Base-by-base conservation (phyloP, 1,140 invertebrate genomes). In the Tetramorium alpestre region DNA sequence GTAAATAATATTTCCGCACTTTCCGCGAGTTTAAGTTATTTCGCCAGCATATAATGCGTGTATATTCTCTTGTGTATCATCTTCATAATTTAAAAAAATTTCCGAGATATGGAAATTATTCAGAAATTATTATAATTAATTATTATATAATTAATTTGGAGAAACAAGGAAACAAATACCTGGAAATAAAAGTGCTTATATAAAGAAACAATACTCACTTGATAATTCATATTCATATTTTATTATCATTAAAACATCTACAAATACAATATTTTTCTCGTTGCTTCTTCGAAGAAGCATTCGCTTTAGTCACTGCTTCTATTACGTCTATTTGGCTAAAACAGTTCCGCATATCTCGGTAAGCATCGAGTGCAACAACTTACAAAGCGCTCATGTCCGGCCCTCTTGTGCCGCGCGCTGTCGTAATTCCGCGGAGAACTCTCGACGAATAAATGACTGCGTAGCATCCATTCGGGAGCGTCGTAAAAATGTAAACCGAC, bases 401-500 rank as follows among this genome's bases (percentile, higher is more conserved):
- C 25, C 10, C 11, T 25, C n/a, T 54, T 47, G 44, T 76, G 22
- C 28, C 64, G 2, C 38, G n/a, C 86, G 18, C 54, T 44, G 70
- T 65, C 47, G 51, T 62, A 60, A 82, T 90, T 22, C 33, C 49
- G 75, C 64, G 75, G 22, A 87, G 86, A 89, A 64, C 22, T 28
- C 13, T 47, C 64, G 51, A 89, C 76, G 84, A 47, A 81, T 89
- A 89, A 87, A 58, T 69, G 84, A 76, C 60, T 64, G 87, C 89
- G 80, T 89, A 73, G 56, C 86, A 75, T 78, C 54, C 60, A 73
- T 78, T 62, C 85, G 81, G 28, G 38, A 18, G 38, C 54, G 41
- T 87, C 89, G 87, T 93, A 93, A 93, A 93, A 93, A 93, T 93
- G 91, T 92, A 92, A 93, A 93, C 70, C 89, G 78, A 56, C 62